Base-by-base conservation (phyloP, 1,140 invertebrate genomes). In the Bathynomus jamesi region DNA sequence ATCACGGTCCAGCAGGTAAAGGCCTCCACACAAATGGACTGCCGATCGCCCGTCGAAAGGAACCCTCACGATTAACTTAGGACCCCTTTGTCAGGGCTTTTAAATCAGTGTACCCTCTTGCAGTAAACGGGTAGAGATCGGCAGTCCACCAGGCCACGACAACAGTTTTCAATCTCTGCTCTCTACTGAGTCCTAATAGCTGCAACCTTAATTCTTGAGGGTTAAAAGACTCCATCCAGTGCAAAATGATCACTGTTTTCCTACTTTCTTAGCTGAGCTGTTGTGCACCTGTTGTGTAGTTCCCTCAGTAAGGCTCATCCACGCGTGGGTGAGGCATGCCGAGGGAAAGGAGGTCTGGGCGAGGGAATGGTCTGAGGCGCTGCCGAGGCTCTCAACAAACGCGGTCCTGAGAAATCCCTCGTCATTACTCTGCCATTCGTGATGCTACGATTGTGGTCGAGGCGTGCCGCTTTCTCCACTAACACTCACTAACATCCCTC, bases 1-100 rank as follows among this genome's bases (percentile, higher is more conserved):
- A 99, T 99, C 82, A 99, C 97, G 61, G 96, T 99, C 24, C 94
- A 93, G 80, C 91, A 94, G 86, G 90, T 91, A 83, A 82, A 70
- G 69, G 40, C 64, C 67, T 61, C 61, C 67, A 24, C 29, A 53
- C 40, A 53, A 17, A 53, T 17, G 40, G 40, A 53, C 40, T 53
- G 25, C 32, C 32, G 28, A 27, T 27, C 32, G 8, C 30, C 60
- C 13, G 17, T 60, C 25, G 27, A 46, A 53, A 7, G 66, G 66
- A 53, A n/a, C 27, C 25, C 13, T 13, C 8, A 25, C 27, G 3
- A 17, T 53, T 53, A 11, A 53, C 40, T 53, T 53, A 53, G 40
- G 21, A 53, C 21, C 40, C 21, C 21, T 53, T 53, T 17, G 13
- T 53, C 40, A 53, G 21, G 5, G 40, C 40, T 53, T 53, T 53